These are phyloP conservation scores for Sialia sialis DNA, from an alignment of 2,113 vertebrate genomes.

Conservation along the genomic window DNA sequence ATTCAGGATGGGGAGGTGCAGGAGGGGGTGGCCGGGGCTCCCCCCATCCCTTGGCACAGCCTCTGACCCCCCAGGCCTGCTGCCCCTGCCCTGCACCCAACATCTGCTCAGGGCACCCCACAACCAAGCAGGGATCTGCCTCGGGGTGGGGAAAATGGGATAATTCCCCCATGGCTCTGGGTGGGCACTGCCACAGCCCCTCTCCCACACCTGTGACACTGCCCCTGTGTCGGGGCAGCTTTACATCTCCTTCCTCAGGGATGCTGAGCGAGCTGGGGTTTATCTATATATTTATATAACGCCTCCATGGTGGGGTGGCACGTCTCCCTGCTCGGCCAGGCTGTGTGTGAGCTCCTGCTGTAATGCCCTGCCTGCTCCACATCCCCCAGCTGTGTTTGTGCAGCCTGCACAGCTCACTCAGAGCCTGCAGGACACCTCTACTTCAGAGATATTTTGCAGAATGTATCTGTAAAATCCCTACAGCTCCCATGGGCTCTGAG, in stretches of 20 bases:
- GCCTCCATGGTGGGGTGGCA: neutral
- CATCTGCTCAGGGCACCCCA: neutral
- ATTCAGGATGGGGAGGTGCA: neutral
- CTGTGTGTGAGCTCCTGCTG: neutral
- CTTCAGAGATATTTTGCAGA: neutral
- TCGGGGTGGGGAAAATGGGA: accelerated
- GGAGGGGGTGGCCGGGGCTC: neutral
- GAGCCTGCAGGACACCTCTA: accelerated
- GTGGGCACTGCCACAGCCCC: neutral
- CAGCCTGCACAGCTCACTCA: neutral
- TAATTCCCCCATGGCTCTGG: accelerated
- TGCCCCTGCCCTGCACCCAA: accelerated
- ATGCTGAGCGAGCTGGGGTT: accelerated
- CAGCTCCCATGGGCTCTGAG: neutral
- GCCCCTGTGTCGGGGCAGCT: neutral
- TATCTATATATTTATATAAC: neutral
- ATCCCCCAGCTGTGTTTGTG: neutral
- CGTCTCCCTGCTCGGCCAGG: accelerated
- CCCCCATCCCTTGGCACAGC: neutral
- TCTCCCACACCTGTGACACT: accelerated
- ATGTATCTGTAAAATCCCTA: neutral
- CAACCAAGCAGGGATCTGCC: accelerated
- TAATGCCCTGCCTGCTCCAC: accelerated
- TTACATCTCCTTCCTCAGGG: accelerated
- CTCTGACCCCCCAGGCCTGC: accelerated